Evolutionary conservation across 2,888 invertebrate species (phyloP), one percentile per base, ranked within the genome.

Genomic region (Pyralis farinalis): DNA sequence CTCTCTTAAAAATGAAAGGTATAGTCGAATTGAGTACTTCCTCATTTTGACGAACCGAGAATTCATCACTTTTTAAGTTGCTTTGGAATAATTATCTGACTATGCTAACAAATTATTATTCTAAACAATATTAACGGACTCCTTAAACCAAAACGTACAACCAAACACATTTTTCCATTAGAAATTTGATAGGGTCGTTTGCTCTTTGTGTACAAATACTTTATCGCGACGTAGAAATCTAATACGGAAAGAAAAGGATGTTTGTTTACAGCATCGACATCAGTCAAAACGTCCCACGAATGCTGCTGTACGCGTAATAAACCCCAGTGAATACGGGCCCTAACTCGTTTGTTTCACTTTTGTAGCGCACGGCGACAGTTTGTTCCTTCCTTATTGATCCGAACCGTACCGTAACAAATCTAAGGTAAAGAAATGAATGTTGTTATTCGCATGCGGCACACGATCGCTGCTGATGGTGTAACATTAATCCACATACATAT

Each of bases 401-500:
- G 55, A 60, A 50, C 53, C 51, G 63, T 63, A 51, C 53, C 51
- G 63, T 63, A 51, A 71, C 71, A 70, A 71, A 70, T 71, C 69
- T 69, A 67, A 65, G 61, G 58, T 61, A 58, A 66, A 68, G 69
- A 63, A 64, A 61, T 62, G 58, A 59, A 60, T 61, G 69, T 58
- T 69, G 72, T 72, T 71, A 63, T 62, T 58, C 64, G 66, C 73
- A 71, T 60, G 60, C 61, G 68, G 70, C 53, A 55, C 63, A 55
- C 61, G 53, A 66, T 67, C 60, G 55, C 65, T 58, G 47, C 58
- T 59, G 57, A 50, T 54, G 51, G 56, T 61, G 50, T 65, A 58
- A 71, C 63, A 71, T 76, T 72, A 77, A 77, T 74, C 64, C 71
- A 67, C 61, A 67, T 68, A 63, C 62, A 74, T 73, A 75, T 79